phyloP scores from a whole-genome alignment of 1,140 invertebrate species.

The Octopus sinensis region DNA sequence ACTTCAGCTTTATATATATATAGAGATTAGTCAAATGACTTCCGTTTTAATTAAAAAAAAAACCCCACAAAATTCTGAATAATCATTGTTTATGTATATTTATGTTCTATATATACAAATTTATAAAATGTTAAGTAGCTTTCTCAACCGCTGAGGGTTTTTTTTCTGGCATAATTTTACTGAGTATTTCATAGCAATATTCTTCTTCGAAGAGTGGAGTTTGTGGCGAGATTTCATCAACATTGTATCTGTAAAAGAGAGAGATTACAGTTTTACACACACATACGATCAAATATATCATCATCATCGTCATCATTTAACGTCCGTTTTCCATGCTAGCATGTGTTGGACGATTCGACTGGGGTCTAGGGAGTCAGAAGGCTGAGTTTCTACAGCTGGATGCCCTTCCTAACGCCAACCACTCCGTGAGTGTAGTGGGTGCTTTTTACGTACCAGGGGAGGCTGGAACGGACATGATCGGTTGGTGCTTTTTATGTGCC shows the following conservation, averaged over 20 bases:
- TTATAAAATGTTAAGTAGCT: no score
- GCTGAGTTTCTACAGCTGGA: neutral
- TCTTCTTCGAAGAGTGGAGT: conserved; percentile 46
- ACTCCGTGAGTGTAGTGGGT: no score
- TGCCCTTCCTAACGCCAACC: no score
- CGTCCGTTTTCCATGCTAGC: neutral
- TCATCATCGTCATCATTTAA: neutral
- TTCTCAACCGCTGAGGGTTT: neutral
- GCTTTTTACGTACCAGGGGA: no score
- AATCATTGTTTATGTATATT: no score
- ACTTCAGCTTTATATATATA: no score
- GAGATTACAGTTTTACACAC: neutral
- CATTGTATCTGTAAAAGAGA: conserved; percentile 57
- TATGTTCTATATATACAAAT: no score
- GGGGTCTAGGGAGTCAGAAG: neutral
- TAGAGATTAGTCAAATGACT: no score
- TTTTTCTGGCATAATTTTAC: conserved; percentile 35
- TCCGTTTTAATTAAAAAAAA: no score
- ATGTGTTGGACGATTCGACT: neutral
- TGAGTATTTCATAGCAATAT: conserved; percentile 49
- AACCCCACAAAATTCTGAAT: no score
- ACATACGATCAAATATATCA: neutral
- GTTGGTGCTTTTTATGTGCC: no score
- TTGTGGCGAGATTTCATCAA: conserved; percentile 60
- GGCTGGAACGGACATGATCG: no score